These are phyloP conservation scores for Caenorhabditis afra DNA, from an alignment of 2,888 invertebrate species.

Conservation along the genomic window DNA sequence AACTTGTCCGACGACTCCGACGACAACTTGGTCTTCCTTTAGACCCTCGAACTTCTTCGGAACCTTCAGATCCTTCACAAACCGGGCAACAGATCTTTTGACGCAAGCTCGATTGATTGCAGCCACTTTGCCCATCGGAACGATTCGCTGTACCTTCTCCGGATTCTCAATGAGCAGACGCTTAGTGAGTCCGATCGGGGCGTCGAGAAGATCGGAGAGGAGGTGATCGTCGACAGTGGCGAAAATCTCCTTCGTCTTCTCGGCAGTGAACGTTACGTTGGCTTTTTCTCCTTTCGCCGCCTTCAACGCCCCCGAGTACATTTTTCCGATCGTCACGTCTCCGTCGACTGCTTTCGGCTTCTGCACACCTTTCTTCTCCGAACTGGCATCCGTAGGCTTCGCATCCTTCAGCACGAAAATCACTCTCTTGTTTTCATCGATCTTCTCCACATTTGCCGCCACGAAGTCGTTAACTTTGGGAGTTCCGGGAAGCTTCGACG, in stretches of 20 bases:
- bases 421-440: slow-evolving; percentile 38
- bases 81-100: slow-evolving; percentile 43
- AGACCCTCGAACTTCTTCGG: slow-evolving; percentile 55
- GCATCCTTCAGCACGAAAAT: slow-evolving; percentile 41
- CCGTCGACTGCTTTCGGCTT: slow-evolving; percentile 35
- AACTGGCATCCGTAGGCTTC: background rate
- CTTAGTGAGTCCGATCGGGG: slow-evolving; percentile 52
- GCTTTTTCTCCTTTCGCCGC: slow-evolving; percentile 41
- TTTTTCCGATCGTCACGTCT: slow-evolving; percentile 39
- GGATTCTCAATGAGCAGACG: slow-evolving; percentile 36
- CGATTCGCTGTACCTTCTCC: slow-evolving; percentile 32
- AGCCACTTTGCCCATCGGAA: slow-evolving; percentile 53
- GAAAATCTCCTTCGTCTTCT: slow-evolving; percentile 25
- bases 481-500: slow-evolving; percentile 21
- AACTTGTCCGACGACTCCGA: slow-evolving; percentile 64
- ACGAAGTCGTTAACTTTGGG: slow-evolving; percentile 45
- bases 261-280: slow-evolving; percentile 40
- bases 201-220: slow-evolving; percentile 56
- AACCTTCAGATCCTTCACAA: slow-evolving; percentile 27
- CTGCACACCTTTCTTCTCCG: slow-evolving; percentile 42
- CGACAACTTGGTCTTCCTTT: slow-evolving; percentile 53
- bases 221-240: slow-evolving; percentile 49
- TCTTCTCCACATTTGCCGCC: slow-evolving; percentile 47
- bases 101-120: slow-evolving; percentile 53
- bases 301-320: slow-evolving; percentile 37